Evolutionary conservation across 1,140 invertebrate species (phyloP), one percentile per base, ranked within the genome.

Genomic region (Drosophila murphyi): DNA sequence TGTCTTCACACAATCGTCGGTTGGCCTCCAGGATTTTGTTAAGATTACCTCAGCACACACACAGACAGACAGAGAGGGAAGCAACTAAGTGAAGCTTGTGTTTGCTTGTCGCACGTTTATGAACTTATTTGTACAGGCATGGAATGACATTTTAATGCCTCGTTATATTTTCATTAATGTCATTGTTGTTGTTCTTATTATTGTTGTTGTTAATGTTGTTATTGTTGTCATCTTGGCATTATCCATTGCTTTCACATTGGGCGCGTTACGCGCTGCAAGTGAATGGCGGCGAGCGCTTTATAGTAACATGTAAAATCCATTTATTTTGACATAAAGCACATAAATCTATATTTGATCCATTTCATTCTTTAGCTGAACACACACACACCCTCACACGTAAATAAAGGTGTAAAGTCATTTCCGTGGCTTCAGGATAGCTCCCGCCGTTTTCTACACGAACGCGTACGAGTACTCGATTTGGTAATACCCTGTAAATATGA

Each of bases 311-410:
- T 89, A 89, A 88, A 88, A 89, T 89, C 85, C 80, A 88, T 88
- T 88, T 88, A 88, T 85, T 89, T 89, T 83, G 85, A 85, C 77
- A 85, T 78, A 80, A 74, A 80, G 74, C 79, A 83, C 80, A 89
- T 80, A 88, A 88, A 88, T 80, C 80, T 89, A 89, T 89, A 89
- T 80, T 85, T 89, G 83, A 89, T 83, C 80, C 77, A 78, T 80
- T 80, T 72, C 62, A 61, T 80, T 78, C 67, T 68, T 47, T 29
- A 12, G 8, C 72, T 31, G 37, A 34, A 45, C 20, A 20, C 20
- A 20, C 37, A 29, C 48, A 10, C 12, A 45, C 35, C 62, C 52
- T 32, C 48, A 45, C 47, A 28, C 47, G 37, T 12, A 37, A 37
- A 48, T 29, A 55, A 79, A 82, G 78, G 82, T 87, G 79, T 76